Base-by-base conservation (phyloP, 2,113 vertebrate species). In the Tragelaphus imberbis region DNA sequence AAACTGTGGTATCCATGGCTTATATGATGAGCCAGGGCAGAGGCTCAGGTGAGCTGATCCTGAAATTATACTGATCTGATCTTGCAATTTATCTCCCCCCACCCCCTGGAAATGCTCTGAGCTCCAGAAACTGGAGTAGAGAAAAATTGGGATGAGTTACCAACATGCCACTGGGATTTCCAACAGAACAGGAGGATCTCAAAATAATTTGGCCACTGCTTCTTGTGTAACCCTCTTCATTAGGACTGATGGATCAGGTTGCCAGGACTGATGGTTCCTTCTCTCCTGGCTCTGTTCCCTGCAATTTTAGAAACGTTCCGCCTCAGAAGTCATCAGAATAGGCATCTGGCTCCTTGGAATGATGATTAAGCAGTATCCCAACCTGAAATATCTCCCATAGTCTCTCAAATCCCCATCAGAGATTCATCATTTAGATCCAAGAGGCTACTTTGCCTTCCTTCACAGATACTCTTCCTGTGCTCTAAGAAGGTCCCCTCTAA, bases 301-400 rank as follows among this genome's bases (percentile, higher is more conserved):
- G 14, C 14, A 21, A 59, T 56, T 68, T 63, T 27, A 63, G 82
- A 95, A 96, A 84, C 21, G 21, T 36, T 81, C 75, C 80, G 25
- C 55, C 79, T 82, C n/a, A 5, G 33, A 96, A 92, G 87, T 84
- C 82, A 81, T 95, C 89, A 96, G 51, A 81, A 68, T 17, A 36
- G 94, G 88, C 84, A 94, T 61, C 95, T 97, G 94, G 77, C 51
- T 95, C 30, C 75, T 85, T 97, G 84, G 59, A 94, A 90, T n/a
- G 80, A 84, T 61, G 59, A 36, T 33, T 58, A 68, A 89, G 89
- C 92, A 77, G 23, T 65, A 51, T 28, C 28, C 49, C 85, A 82
- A 47, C 49, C 53, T 87, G 80, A 94, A 71, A 27, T 68, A 40
- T 77, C 36, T 95, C 65, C 94, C 44, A n/a, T 33, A 49, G 63